A percentile compares a stretch with the other conserved stretches of the same genome.
These are phyloP conservation scores for Empis stercorea DNA, from an alignment of 2,888 invertebrate genomes.

Conservation along the genomic window DNA sequence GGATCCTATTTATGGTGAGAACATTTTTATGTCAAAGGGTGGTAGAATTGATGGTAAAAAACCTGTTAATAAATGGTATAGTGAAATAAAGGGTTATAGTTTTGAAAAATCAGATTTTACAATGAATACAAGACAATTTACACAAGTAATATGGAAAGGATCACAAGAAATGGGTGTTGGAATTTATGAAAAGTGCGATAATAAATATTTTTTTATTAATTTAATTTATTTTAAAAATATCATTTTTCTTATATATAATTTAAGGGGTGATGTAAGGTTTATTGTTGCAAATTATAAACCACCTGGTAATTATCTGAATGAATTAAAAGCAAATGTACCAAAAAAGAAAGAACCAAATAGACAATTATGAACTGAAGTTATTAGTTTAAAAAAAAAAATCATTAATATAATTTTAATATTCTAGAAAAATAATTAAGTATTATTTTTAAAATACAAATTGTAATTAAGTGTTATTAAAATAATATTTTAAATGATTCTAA, in stretches of 20 bases:
- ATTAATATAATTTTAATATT: too few species aligned
- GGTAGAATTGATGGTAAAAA: slow-evolving; percentile 51
- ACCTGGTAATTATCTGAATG: slow-evolving; percentile 69
- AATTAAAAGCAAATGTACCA: slow-evolving; percentile 52
- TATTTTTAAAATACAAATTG: too few species aligned
- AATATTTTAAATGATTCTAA: too few species aligned
- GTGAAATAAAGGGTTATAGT: slow-evolving; percentile 50
- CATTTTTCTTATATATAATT: neutral
- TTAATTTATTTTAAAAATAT: neutral
- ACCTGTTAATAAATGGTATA: slow-evolving; percentile 66
- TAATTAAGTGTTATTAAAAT: too few species aligned
- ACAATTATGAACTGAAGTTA: too few species aligned
- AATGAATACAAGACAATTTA: slow-evolving; percentile 59
- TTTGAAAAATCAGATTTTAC: slow-evolving; percentile 49
- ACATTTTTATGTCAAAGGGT: slow-evolving; percentile 67
- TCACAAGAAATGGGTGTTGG: slow-evolving; percentile 61
- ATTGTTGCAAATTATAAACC: slow-evolving; percentile 42
- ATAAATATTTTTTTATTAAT: neutral
- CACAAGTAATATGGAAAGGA: slow-evolving; percentile 65
- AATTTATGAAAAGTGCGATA: slow-evolving; percentile 39
- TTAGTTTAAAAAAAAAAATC: too few species aligned
- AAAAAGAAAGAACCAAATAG: too few species aligned
- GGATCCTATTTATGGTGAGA: slow-evolving; percentile 69
- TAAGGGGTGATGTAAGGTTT: neutral
- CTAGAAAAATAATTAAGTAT: too few species aligned